Evolutionary conservation across 2,888 invertebrate genomes (phyloP).

Genomic region (Nezara viridula): DNA sequence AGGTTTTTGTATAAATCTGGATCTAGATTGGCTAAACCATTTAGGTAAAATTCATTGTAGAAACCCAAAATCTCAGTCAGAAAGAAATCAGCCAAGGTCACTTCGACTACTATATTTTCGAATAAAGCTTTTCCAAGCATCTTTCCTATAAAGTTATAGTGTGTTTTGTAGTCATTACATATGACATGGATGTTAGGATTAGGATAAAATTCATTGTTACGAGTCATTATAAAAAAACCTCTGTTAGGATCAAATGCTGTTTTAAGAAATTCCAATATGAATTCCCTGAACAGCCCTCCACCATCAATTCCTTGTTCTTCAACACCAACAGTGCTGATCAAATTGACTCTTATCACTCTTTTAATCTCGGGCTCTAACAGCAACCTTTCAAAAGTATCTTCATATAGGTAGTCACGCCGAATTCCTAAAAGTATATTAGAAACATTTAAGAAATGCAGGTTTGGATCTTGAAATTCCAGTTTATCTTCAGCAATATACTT

Average conservation of each 20-base stretch:
- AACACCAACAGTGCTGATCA: slow-evolving; percentile 90
- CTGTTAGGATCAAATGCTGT: slow-evolving; percentile 97
- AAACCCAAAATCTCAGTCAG: slow-evolving; percentile 88
- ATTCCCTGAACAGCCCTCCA: slow-evolving; percentile 96
- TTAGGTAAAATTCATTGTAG: slow-evolving; percentile 84
- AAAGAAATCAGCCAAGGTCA: slow-evolving; percentile 97
- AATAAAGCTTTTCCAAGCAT: slow-evolving; percentile 96
- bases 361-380: slow-evolving; percentile 86
- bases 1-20: slow-evolving; percentile 92
- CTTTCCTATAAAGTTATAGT: slow-evolving; percentile 95
- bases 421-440: slow-evolving; percentile 83
- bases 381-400: slow-evolving; percentile 96
- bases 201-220: slow-evolving; percentile 94
- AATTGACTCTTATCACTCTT: slow-evolving; percentile 86
- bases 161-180: slow-evolving; percentile 87
- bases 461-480: slow-evolving; percentile 81
- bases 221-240: slow-evolving; percentile 90
- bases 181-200: slow-evolving; percentile 92
- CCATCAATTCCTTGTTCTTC: slow-evolving; percentile 98
- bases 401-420: slow-evolving; percentile 93
- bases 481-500: slow-evolving; percentile 78
- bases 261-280: slow-evolving; percentile 92
- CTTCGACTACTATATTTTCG: slow-evolving; percentile 93
- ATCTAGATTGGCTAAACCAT: slow-evolving; percentile 94
- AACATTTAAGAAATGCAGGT: slow-evolving; percentile 81